These are phyloP conservation scores for Catalaphyllia jardinei DNA, from an alignment of 64 coral and sea anemone species.

Conservation along the genomic window DNA sequence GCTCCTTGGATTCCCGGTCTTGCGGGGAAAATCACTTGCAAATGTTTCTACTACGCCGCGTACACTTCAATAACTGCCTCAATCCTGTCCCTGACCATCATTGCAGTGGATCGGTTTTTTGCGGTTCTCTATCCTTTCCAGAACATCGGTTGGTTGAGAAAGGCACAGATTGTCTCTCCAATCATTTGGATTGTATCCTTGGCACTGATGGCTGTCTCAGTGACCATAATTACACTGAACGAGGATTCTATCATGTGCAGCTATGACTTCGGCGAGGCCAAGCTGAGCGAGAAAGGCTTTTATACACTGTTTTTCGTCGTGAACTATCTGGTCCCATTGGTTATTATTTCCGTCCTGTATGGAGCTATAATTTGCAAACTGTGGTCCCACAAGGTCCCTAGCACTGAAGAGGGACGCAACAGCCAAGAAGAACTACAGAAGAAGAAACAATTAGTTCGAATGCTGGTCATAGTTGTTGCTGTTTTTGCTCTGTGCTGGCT, in stretches of 20 bases:
- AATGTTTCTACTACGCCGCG: background rate
- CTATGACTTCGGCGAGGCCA: background rate
- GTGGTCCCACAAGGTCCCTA: slow-evolving; percentile 45
- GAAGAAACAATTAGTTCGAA: slow-evolving; percentile 46
- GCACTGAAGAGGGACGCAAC: slow-evolving; percentile 40
- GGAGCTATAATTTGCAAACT: slow-evolving; percentile 39
- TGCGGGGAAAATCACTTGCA: slow-evolving; percentile 32
- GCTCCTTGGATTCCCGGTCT: background rate
- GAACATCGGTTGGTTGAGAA: slow-evolving; percentile 11
- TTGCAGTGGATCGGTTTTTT: slow-evolving; percentile 51
- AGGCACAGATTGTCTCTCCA: slow-evolving; percentile 23
- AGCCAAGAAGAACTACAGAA: slow-evolving; percentile 35
- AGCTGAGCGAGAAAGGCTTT: background rate
- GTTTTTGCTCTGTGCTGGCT: slow-evolving; percentile 59
- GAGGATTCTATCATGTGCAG: background rate
- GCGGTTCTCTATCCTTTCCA: slow-evolving; percentile 20
- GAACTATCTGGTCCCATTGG: slow-evolving; percentile 22
- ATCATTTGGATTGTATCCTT: slow-evolving; percentile 34
- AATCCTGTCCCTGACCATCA: slow-evolving; percentile 30
- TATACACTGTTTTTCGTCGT: slow-evolving; percentile 14
- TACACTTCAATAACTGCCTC: slow-evolving; percentile 41
- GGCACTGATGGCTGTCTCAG: slow-evolving; percentile 20
- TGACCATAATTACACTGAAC: background rate
- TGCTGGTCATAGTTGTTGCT: slow-evolving; percentile 49
- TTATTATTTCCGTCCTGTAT: slow-evolving; percentile 11